Base-by-base conservation (phyloP, 2,113 vertebrate genomes). In the Podarcis cretensis region DNA sequence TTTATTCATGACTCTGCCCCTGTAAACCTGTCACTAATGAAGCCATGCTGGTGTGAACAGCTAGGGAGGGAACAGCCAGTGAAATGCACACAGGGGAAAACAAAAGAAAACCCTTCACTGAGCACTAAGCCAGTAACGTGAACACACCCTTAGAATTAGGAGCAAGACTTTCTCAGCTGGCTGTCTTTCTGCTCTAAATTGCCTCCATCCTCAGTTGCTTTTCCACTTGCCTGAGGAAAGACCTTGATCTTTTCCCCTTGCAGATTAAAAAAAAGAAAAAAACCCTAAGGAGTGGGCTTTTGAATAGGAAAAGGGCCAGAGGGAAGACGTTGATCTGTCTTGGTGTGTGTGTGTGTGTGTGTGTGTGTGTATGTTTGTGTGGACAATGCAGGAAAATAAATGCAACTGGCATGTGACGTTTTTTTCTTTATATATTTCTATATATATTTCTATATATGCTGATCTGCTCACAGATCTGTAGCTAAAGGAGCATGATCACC, bases 401-500 rank as follows among this genome's bases (percentile, higher is more conserved):
- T 75, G 74, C 74, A 75, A 75, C 32, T 75, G 20, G 74, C 74
- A 75, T 9, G 74, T 37, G 35, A 75, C 74, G 27, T 78, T 20
- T 81, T 8, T 81, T 32, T 63, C 12, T 81, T 21, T 87, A 92
- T 85, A 66, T 43, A 48, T 43, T 43, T 43, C 6, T 87, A 92
- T 85, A 66, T 43, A 48, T 81, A 18, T 63, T 32, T 63, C 12
- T 81, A 32, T 87, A 92, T 85, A 65, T 27, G 59, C 84, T 83
- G 81, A 9, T 73, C 82, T 80, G 43, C 83, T 88, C 65, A 43
- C n/a, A 90, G 68, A 83, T 59, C 12, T 5, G n/a, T 73, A 89
- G 0, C 32, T 80, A 59, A 91, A 86, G 86, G 85, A 93, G 79
- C 0, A 0, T 66, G n/a, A 63, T 35, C n/a, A 32, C 6, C 40